Evolutionary conservation across 2,113 vertebrate genomes (phyloP).

Genomic region (Lagopus leucura): DNA sequence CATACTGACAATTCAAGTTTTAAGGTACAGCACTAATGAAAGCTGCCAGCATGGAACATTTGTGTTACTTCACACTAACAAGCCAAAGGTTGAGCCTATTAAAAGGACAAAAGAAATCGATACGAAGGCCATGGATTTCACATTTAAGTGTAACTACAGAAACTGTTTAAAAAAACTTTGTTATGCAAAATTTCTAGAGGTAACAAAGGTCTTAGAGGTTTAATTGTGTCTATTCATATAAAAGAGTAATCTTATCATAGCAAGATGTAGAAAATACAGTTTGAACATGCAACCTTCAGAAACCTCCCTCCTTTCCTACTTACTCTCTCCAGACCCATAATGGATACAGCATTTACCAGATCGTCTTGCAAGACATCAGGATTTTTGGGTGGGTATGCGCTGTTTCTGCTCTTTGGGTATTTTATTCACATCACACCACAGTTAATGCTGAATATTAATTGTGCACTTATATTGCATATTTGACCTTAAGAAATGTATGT

Average conservation of each 20-base stretch:
- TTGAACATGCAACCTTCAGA: background rate
- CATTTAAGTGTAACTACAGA: background rate
- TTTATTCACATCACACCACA: background rate
- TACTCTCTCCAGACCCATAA: background rate
- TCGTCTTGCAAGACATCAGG: background rate
- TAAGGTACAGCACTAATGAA: background rate
- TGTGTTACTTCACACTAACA: background rate
- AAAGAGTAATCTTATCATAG: background rate
- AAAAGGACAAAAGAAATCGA: background rate
- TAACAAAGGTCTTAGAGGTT: background rate
- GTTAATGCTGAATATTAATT: background rate
- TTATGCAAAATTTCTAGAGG: background rate
- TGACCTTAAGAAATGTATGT: background rate
- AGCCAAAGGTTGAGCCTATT: background rate
- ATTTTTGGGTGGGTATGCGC: accelerated
- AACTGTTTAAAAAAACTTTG: background rate
- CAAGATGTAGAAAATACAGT: background rate
- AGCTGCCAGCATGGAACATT: background rate
- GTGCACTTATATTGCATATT: background rate
- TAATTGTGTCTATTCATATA: background rate
- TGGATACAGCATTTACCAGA: background rate
- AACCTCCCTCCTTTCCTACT: background rate
- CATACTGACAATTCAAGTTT: background rate
- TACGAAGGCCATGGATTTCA: background rate
- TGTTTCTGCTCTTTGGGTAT: background rate